Base-by-base conservation (phyloP, 2,113 vertebrate species). In the Boulengeromyrus knoepffleri region DNA sequence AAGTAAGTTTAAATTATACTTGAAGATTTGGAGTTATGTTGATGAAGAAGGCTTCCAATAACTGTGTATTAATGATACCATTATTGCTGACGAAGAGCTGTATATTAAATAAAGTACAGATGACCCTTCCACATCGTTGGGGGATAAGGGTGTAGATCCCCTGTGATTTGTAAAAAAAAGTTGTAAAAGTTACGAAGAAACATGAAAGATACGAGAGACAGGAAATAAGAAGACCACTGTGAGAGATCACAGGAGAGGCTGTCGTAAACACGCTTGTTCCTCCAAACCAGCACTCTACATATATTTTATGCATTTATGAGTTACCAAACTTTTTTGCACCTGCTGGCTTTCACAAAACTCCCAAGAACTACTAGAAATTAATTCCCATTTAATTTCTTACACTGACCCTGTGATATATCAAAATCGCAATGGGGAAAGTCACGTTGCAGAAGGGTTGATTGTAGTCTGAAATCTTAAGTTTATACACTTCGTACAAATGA, bases 1-100 rank as follows among this genome's bases (percentile, higher is more conserved):
- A 96, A 95, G 99, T 99, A 92, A 93, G 96, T 93, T 66, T 88
- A 53, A 56, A 5, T n/a, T 12, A 6, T 24, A 84, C 3, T 0
- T 15, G n/a, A 52, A 19, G 17, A 52, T 52, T 36, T 86, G 85
- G 24, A 50, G 47, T n/a, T 53, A 47, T 24, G 27, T n/a, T 46
- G 49, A 87, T 49, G 24, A 17, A 87, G 12, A 52, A 52, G 17
- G 19, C n/a, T 85, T 47, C 45, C 83, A 47, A n/a, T 49, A n/a
- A 85, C 31, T 74, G 1, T 77, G 70, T 15, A 19, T 77, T 1
- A 17, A 42, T 42, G 36, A 42, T 80, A 15, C n/a, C 10, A 74
- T 36, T 27, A 74, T 74, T 74, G 10, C 31, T 74, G 31, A 74
- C 13, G n/a, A 9, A 58, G 10, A 31, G 27, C 62, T 70, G 62